A percentile compares a stretch with the other conserved stretches of the same genome.
These are phyloP conservation scores for Trogon melanurus DNA, from an alignment of 2,113 vertebrate genomes.

Conservation along the genomic window DNA sequence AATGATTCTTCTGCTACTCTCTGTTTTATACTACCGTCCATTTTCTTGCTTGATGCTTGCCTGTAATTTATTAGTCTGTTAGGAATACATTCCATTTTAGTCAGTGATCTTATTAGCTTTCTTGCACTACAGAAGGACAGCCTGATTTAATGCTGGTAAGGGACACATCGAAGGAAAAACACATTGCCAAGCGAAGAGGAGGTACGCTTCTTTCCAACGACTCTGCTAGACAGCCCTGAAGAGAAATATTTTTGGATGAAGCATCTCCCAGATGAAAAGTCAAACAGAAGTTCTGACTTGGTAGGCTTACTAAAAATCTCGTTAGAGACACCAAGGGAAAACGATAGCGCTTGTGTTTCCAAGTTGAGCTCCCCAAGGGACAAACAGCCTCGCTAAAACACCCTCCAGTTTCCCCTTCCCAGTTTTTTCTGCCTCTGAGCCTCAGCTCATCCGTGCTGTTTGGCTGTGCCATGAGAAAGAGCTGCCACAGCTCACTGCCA, in stretches of 20 bases:
- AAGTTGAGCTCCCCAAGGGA: not conserved
- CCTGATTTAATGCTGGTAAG: constrained; percentile 5
- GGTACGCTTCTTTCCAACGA: not conserved
- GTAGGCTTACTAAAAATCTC: not conserved
- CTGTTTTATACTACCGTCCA: not conserved
- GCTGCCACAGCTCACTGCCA: not conserved
- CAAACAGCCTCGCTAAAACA: too few species aligned
- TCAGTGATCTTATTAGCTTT: constrained; percentile 5
- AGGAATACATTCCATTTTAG: constrained; percentile 10
- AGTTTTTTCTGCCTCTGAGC: not conserved
- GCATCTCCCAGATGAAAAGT: not conserved
- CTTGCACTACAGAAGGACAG: not conserved
- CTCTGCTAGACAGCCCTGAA: not conserved
- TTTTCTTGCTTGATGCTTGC: not conserved
- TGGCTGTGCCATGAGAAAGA: not conserved
- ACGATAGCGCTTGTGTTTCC: not conserved
- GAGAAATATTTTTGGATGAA: not conserved
- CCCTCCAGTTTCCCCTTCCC: not conserved
- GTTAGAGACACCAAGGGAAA: not conserved
- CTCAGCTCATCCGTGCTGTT: not conserved
- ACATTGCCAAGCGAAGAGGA: not conserved
- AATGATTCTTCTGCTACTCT: not conserved
- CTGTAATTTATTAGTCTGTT: not conserved
- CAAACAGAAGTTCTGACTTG: not conserved
- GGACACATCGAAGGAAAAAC: constrained; percentile 7